Conservation (phyloP, 2,888 invertebrate genomes). For the Neoaliturus tenellus region DNA sequence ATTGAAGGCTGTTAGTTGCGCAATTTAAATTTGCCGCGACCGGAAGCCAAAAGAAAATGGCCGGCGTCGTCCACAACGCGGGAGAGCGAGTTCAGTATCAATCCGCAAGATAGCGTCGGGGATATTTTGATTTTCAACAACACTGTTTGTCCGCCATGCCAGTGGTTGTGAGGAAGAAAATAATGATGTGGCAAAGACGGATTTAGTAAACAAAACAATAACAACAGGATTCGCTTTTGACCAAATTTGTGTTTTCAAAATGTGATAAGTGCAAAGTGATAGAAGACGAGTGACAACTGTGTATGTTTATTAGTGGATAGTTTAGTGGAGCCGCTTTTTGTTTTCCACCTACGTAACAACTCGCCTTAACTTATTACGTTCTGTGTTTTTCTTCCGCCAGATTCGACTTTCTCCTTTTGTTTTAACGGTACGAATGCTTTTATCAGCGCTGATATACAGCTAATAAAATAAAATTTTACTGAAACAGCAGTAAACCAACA, state of each 20-base stretch:
- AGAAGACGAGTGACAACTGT: conserved; percentile 51
- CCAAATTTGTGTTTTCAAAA: conserved; percentile 51
- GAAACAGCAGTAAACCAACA: neutral
- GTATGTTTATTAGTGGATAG: conserved; percentile 34
- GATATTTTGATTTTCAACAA: conserved; percentile 64
- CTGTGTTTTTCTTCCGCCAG: conserved; percentile 32
- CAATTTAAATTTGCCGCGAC: conserved; percentile 39
- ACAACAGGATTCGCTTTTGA: conserved; percentile 32
- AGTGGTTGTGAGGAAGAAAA: conserved; percentile 55
- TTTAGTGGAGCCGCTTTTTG: conserved; percentile 57
- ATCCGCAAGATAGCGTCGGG: conserved; percentile 60
- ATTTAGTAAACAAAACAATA: conserved; percentile 53
- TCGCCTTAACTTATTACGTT: conserved; percentile 60
- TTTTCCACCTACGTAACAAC: conserved; percentile 59
- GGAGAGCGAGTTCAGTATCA: conserved; percentile 55
- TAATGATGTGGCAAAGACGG: conserved; percentile 60
- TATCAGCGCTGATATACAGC: conserved; percentile 23
- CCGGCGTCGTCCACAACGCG: conserved; percentile 52
- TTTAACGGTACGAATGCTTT: conserved; percentile 54
- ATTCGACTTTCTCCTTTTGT: conserved; percentile 53
- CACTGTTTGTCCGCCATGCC: conserved; percentile 64
- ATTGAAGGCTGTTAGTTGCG: too few relatives aligned
- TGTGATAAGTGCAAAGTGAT: conserved; percentile 57
- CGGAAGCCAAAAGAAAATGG: conserved; percentile 36
- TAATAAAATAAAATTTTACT: neutral